Evolutionary conservation across 2,888 invertebrate species (phyloP).

Genomic region (Hyalella azteca): DNA sequence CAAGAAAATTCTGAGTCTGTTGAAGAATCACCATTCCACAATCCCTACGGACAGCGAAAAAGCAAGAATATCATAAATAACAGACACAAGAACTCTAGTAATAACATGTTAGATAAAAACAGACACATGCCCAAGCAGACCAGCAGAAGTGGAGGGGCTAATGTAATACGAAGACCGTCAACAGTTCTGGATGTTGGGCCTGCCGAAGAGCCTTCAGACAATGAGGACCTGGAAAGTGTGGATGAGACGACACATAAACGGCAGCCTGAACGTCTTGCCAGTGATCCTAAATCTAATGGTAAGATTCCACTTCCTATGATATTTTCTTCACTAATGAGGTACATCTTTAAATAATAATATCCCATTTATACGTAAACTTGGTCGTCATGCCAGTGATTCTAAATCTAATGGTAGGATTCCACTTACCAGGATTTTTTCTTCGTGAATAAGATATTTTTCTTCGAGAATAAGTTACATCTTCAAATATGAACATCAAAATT

Average conservation of each 20-base stretch:
- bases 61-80: neutral
- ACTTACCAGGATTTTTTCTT: too few species aligned
- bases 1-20: neutral
- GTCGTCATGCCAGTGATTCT: too few species aligned
- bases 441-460: too few species aligned
- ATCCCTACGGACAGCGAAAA: neutral
- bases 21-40: conserved; percentile 19
- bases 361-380: too few species aligned
- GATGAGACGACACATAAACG: neutral
- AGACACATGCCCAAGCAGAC: neutral
- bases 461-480: too few species aligned
- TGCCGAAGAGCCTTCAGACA: conserved; percentile 17
- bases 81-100: neutral
- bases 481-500: too few species aligned
- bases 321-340: too few species aligned
- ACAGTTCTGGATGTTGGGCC: neutral
- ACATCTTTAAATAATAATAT: too few species aligned
- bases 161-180: neutral
- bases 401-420: too few species aligned
- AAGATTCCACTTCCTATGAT: too few species aligned
- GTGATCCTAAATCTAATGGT: neutral
- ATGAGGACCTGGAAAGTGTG: neutral
- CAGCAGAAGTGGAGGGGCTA: conserved; percentile 1
- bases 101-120: neutral
- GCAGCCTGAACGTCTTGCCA: neutral